Evolutionary conservation across 30 jellyfish, hydroid and myxozoan genomes (phyloP), one percentile per base, ranked within the genome.

Genomic region (Sanderia malayensis): DNA sequence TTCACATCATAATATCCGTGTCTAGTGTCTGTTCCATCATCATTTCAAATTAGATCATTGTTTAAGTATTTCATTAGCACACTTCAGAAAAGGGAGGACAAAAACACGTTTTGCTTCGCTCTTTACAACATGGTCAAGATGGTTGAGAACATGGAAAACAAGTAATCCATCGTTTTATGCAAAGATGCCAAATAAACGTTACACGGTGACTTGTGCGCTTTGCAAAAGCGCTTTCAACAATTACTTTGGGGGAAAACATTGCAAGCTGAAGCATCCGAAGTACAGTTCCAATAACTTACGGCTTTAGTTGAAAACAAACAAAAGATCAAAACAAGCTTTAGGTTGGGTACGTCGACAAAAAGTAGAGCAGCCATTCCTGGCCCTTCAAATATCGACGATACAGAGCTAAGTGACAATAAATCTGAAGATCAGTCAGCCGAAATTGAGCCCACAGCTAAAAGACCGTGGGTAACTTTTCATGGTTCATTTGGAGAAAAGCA

Each of bases 161-260:
- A n/a, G n/a, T n/a, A n/a, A n/a, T n/a, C n/a, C n/a, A n/a, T n/a
- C n/a, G n/a, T n/a, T n/a, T n/a, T n/a, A n/a, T n/a, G n/a, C n/a
- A n/a, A n/a, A 63, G 76, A 63, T 63, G 76, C 76, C 59, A 59
- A 31, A 63, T 37, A 63, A 21, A 26, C 76, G 76, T 17, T 63
- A 63, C 76, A 63, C 28, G 31, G 59, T 63, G 58, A 63, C 44
- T 18, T 63, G 76, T 32, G 76, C 58, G 23, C 30, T 63, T 7
- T 63, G 76, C 76, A 63, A 63, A 21, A 63, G 46, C 57, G 9
- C 32, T 37, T 23, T 63, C 9, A 26, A 63, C 59, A 63, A 63
- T 31, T 58, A 63, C 76, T 24, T 26, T 59, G 31, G 28, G 46
- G 9, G 27, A 31, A 63, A 28, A 21, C 76, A 63, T 63, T 63